phyloP scores from a whole-genome alignment of 1,140 invertebrate species.

The Olivierus martensii region DNA sequence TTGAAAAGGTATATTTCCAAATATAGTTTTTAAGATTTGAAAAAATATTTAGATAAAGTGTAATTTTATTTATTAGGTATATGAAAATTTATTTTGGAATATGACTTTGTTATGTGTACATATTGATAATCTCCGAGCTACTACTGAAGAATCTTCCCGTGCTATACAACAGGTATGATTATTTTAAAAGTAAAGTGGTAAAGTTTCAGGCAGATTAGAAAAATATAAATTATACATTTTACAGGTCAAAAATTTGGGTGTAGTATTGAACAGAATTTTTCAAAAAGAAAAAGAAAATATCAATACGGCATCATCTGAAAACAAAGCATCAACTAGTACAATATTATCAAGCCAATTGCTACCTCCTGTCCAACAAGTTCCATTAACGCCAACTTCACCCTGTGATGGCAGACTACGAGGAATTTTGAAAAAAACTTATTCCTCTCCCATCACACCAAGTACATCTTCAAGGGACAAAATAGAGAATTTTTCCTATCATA shows the following conservation, averaged over 20 bases:
- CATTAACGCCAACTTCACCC: constrained; percentile 15
- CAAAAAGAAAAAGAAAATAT: constrained; percentile 7
- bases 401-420: constrained; percentile 12
- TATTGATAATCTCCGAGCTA: constrained; percentile 13
- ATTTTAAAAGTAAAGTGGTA: too few relatives aligned
- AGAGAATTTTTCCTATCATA: too few relatives aligned
- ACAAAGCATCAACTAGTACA: constrained; percentile 1
- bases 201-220: too few relatives aligned
- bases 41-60: background rate
- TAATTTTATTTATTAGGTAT: constrained; percentile 4
- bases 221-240: background rate
- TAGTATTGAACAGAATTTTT: constrained; percentile 6
- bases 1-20: constrained; percentile 12
- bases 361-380: constrained; percentile 9
- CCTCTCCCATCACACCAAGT: background rate
- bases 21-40: background rate
- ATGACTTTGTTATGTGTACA: constrained; percentile 19
- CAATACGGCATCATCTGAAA: background rate
- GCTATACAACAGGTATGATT: constrained; percentile 17
- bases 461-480: too few relatives aligned
- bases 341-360: constrained; percentile 23
- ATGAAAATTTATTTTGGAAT: constrained; percentile 23
- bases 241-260: constrained; percentile 6
- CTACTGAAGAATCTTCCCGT: constrained; percentile 17
- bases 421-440: constrained; percentile 14